These are phyloP conservation scores for Eristalis tenax DNA, from an alignment of 2,888 invertebrate species.

Conservation along the genomic window DNA sequence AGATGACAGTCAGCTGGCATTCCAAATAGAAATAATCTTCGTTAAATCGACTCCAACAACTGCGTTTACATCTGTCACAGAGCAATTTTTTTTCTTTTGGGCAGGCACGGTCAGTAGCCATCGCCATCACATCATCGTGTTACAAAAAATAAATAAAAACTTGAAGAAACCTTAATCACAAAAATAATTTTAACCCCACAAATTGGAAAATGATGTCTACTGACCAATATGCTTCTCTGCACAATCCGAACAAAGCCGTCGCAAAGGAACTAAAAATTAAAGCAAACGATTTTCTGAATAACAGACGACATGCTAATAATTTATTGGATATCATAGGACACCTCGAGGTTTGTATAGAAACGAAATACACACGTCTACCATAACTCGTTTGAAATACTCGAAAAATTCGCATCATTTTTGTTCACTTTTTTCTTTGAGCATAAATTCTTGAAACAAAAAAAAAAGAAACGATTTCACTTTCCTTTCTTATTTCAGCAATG, in stretches of 20 bases:
- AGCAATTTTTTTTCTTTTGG: slow-evolving; percentile 20
- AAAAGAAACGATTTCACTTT: slow-evolving; percentile 7
- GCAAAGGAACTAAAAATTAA: slow-evolving; percentile 86
- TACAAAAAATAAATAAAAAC: slow-evolving; percentile 63
- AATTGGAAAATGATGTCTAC: slow-evolving; percentile 65
- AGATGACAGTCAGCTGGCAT: slow-evolving; percentile 59
- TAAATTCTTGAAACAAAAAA: neutral
- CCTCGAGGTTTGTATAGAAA: slow-evolving; percentile 84
- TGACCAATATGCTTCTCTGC: slow-evolving; percentile 54
- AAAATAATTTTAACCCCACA: slow-evolving; percentile 11
- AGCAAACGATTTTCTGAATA: slow-evolving; percentile 87
- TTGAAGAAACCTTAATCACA: slow-evolving; percentile 19
- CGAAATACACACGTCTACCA: slow-evolving; percentile 15
- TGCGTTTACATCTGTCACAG: slow-evolving; percentile 50
- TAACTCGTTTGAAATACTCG: neutral
- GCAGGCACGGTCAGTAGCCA: slow-evolving; percentile 60
- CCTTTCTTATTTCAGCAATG: slow-evolving; percentile 73
- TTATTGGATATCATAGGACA: slow-evolving; percentile 86
- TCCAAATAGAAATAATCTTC: slow-evolving; percentile 12
- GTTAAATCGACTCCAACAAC: slow-evolving; percentile 16
- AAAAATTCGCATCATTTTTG: slow-evolving; percentile 6
- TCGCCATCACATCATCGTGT: slow-evolving; percentile 68
- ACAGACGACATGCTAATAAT: slow-evolving; percentile 85
- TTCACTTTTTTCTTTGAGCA: slow-evolving; percentile 21
- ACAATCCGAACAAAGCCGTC: slow-evolving; percentile 82